These are phyloP conservation scores for Oreochromis aureus DNA, from an alignment of 2,113 vertebrate species.

Conservation along the genomic window DNA sequence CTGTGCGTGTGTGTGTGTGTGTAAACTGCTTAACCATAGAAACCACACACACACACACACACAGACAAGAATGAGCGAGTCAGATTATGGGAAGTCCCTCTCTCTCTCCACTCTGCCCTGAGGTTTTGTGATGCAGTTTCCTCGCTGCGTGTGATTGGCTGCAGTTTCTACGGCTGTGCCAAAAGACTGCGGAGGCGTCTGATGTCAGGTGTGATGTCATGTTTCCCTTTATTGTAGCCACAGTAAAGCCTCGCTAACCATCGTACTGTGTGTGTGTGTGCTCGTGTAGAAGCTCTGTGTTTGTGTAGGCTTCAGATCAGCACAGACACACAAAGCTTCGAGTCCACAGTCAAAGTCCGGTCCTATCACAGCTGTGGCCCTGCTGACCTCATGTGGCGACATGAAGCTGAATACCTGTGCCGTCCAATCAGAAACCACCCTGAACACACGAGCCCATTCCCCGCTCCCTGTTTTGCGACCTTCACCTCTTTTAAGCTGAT, in stretches of 20 bases:
- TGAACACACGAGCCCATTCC: rapidly evolving
- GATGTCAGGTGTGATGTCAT: slow-evolving; percentile 58
- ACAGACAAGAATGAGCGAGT: background rate
- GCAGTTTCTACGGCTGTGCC: slow-evolving; percentile 4
- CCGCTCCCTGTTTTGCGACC: background rate
- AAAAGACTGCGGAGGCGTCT: slow-evolving; percentile 27
- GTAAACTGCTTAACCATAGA: background rate
- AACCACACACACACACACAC: slow-evolving; percentile 16
- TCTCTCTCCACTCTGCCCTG: slow-evolving; percentile 17
- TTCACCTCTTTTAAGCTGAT: background rate
- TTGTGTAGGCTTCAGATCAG: background rate
- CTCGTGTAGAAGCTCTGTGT: background rate
- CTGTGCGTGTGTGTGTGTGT: background rate
- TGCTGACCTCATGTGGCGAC: background rate
- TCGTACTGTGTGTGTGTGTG: background rate
- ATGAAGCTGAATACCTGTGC: background rate
- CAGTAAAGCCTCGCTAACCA: slow-evolving; percentile 26
- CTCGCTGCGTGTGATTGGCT: slow-evolving; percentile 7
- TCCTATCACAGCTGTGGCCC: background rate
- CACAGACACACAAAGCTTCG: background rate
- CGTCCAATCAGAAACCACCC: rapidly evolving
- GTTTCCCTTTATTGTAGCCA: slow-evolving; percentile 33
- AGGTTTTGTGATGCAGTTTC: slow-evolving; percentile 55
- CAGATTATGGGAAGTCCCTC: slow-evolving; percentile 58
- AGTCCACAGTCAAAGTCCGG: slow-evolving; percentile 8